Evolutionary conservation across 2,888 invertebrate species (phyloP).

Genomic region (Limnephilus lunatus): DNA sequence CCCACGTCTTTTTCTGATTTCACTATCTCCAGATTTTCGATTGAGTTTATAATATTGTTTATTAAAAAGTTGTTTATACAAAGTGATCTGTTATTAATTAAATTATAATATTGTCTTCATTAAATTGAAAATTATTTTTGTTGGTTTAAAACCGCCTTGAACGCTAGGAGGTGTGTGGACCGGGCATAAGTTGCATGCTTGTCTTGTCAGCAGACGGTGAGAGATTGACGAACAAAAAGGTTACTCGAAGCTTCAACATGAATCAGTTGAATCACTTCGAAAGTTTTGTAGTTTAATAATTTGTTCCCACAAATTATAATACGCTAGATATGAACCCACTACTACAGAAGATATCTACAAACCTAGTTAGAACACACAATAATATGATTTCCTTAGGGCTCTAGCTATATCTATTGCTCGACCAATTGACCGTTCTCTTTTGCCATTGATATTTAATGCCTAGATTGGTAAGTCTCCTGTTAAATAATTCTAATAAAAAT

Average conservation of each 20-base stretch:
- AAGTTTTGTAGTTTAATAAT: not conserved
- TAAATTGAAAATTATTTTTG: too few species aligned
- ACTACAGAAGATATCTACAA: not conserved
- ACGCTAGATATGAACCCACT: not conserved
- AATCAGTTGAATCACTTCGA: not conserved
- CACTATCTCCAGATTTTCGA: too few species aligned
- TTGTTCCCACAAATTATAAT: not conserved
- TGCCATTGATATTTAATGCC: not conserved
- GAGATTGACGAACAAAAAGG: not conserved
- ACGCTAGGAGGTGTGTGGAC: too few species aligned
- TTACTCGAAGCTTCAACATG: not conserved
- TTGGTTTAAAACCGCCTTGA: too few species aligned
- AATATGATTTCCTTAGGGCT: not conserved
- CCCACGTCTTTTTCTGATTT: too few species aligned
- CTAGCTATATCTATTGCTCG: not conserved
- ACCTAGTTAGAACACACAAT: not conserved
- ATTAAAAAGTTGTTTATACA: too few species aligned
- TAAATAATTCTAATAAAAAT: not conserved
- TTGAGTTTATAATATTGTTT: too few species aligned
- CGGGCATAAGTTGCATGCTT: too few species aligned
- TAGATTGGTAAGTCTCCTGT: not conserved
- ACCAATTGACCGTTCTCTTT: constrained; percentile 2
- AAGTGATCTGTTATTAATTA: too few species aligned
- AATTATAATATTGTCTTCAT: too few species aligned
- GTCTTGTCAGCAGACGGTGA: not conserved